Percentiles rank a stretch among this genome's conserved stretches.
phyloP scores from a whole-genome alignment of 2,888 invertebrate genomes.

The Stictocephala bisonia region DNA sequence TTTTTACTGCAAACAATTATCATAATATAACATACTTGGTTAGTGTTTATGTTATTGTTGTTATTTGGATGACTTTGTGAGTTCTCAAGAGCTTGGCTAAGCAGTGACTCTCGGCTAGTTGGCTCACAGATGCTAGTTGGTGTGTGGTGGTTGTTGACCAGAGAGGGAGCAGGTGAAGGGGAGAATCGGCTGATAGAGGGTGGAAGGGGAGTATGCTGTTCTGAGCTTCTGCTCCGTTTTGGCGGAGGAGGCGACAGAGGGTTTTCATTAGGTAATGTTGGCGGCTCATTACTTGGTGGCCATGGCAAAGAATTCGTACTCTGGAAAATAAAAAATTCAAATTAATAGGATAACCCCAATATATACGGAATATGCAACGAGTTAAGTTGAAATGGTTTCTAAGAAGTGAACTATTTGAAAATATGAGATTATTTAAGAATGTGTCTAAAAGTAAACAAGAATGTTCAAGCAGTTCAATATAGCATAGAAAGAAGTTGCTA shows the following conservation, averaged over 20 bases:
- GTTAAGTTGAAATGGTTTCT: too few species aligned
- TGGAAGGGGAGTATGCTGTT: constrained; percentile 44
- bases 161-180: constrained; percentile 56
- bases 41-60: constrained; percentile 22
- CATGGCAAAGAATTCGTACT: constrained; percentile 68
- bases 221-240: constrained; percentile 57
- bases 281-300: constrained; percentile 64
- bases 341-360: too few species aligned
- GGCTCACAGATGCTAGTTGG: neutral
- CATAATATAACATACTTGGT: neutral
- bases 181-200: constrained; percentile 47
- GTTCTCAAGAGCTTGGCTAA: constrained; percentile 79
- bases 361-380: too few species aligned
- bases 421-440: too few species aligned
- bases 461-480: too few species aligned
- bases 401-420: too few species aligned
- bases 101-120: constrained; percentile 68
- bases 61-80: constrained; percentile 33
- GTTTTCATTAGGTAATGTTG: constrained; percentile 19
- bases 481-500: too few species aligned
- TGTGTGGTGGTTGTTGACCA: constrained; percentile 46
- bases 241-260: constrained; percentile 56
- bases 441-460: too few species aligned
- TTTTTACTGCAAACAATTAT: neutral
- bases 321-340: constrained; percentile 50